These are phyloP conservation scores for Geophilus truncorum DNA, from an alignment of 2,888 invertebrate species.

Conservation along the genomic window DNA sequence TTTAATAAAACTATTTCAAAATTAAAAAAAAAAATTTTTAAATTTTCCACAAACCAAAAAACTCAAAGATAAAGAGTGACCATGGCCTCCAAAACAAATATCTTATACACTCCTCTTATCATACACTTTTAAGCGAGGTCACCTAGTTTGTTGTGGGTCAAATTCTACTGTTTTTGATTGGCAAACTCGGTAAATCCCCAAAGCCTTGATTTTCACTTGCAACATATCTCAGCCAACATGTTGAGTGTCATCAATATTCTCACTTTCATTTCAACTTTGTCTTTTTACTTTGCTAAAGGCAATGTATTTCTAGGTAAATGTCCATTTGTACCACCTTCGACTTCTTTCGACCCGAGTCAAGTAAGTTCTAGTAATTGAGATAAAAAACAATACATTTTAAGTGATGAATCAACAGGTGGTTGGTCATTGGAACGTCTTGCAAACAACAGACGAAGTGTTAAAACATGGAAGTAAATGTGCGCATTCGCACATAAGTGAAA, in stretches of 20 bases:
- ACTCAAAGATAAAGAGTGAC: not conserved
- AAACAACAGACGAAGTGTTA: not conserved
- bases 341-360: not conserved
- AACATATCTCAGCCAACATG: too few species aligned
- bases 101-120: not conserved
- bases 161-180: not conserved
- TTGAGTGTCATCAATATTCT: not conserved
- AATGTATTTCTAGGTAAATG: not conserved
- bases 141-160: not conserved
- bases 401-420: not conserved
- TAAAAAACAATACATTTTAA: not conserved
- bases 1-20: too few species aligned
- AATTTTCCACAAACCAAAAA: not conserved
- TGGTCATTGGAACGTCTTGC: not conserved
- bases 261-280: not conserved
- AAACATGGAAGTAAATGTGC: not conserved
- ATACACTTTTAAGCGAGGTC: not conserved
- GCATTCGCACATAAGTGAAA: not conserved
- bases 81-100: not conserved
- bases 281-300: not conserved
- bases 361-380: not conserved
- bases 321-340: not conserved
- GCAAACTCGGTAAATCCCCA: too few species aligned
- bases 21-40: not conserved
- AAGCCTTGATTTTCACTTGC: too few species aligned